Base-by-base conservation (phyloP, 2,113 vertebrate species). In the Amphiprion percula region DNA sequence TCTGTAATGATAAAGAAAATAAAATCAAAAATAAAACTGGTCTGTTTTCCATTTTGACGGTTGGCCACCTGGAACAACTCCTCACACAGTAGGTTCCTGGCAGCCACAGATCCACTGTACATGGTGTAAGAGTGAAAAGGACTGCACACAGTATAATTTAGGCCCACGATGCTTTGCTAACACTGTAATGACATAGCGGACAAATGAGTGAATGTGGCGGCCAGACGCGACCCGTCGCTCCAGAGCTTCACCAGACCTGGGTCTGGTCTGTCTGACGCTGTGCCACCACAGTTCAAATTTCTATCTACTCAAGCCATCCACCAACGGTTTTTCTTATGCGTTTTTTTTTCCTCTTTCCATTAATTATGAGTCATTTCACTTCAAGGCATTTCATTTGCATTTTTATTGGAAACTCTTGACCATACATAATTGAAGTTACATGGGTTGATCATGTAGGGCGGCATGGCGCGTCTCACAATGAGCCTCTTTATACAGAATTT, bases 321-420 rank as follows among this genome's bases (percentile, higher is more conserved):
- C 30, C 16, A 54, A 64, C 47, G 41, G 6, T 0, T 63, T 49
- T 61, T 74, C 62, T 63, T 8, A n/a, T 65, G 1, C 23, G 12
- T 4, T 28, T 33, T 46, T 46, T 30, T 50, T 19, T 2, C 23
- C 44, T 49, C 59, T 72, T 37, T 70, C 47, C 17, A 26, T 76
- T 82, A 89, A 81, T 82, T 79, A 75, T 78, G 54, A 84, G 69
- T 56, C 54, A 82, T 86, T 82, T 84, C 23, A 17, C 60, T 62
- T 62, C 56, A 71, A 80, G 79, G 60, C 49, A 44, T 77, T 82
- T 78, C 47, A 87, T 89, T 85, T 61, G 82, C 84, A 85, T 85
- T 85, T 89, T 89, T 82, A 89, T 87, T 85, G 67, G 79, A 85
- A 87, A 78, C 24, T 80, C 76, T 77, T 85, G 82, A 77, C 73